Percentiles rank a stretch among this genome's conserved stretches.
phyloP scores from a whole-genome alignment of 2,797 vertebrate species.

The Darevskia nairensis region DNA sequence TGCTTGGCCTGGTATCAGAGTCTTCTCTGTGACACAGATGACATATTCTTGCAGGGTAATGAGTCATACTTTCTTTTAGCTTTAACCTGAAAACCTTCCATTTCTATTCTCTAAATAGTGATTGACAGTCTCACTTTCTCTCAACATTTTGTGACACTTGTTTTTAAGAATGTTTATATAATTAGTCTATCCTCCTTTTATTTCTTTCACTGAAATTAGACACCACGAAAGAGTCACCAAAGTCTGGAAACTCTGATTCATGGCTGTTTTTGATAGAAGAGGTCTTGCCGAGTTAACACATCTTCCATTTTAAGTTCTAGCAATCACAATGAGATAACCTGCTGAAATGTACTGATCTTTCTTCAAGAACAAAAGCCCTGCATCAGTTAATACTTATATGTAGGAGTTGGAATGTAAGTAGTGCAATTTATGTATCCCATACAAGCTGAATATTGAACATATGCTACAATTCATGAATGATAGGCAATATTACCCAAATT shows the following conservation, averaged over 20 bases:
- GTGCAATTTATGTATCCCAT: neutral
- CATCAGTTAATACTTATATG: neutral
- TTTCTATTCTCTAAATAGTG: slow-evolving; percentile 45
- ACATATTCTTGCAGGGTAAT: slow-evolving; percentile 35
- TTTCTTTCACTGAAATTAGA: slow-evolving; percentile 39
- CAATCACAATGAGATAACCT: neutral
- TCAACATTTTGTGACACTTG: slow-evolving; percentile 53
- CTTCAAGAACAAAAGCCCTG: neutral
- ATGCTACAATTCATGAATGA: too few relatives aligned
- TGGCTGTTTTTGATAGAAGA: neutral
- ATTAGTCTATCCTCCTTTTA: slow-evolving; percentile 38
- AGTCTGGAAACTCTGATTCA: slow-evolving; percentile 20
- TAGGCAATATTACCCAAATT: too few relatives aligned
- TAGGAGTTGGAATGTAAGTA: neutral
- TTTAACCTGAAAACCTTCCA: slow-evolving; percentile 38
- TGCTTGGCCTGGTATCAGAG: neutral
- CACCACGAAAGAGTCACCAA: slow-evolving; percentile 34
- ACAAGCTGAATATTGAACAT: neutral
- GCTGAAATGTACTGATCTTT: neutral
- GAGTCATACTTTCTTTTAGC: slow-evolving; percentile 49
- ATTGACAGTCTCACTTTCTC: slow-evolving; percentile 33
- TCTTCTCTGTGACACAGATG: neutral
- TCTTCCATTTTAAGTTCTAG: neutral
- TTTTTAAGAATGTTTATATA: slow-evolving; percentile 46
- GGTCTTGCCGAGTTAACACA: neutral